Evolutionary conservation across 2,113 vertebrate genomes (phyloP).

Genomic region (Cynopterus brachyotis): DNA sequence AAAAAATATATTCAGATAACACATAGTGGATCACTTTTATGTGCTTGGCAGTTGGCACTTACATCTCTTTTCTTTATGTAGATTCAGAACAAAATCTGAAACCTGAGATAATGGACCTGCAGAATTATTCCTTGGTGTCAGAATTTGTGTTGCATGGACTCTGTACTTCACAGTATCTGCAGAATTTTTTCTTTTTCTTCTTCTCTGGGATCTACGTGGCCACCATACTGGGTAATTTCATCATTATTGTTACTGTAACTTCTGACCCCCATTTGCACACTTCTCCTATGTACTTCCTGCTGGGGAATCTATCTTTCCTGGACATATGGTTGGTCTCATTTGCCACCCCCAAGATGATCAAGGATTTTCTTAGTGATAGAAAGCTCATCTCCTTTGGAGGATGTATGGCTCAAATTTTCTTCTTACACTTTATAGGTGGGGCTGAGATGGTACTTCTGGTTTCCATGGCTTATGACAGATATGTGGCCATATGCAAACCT

Average conservation of each 20-base stretch:
- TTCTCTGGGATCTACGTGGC: slow-evolving; percentile 31
- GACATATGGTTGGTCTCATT: slow-evolving; percentile 63
- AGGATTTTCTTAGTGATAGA: slow-evolving; percentile 22
- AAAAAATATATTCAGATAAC: not conserved
- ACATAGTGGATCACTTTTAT: not conserved
- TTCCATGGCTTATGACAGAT: slow-evolving; percentile 71
- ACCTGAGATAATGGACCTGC: not conserved
- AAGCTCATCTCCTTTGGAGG: slow-evolving; percentile 65
- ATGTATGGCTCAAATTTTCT: slow-evolving; percentile 67
- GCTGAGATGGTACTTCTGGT: slow-evolving; percentile 67
- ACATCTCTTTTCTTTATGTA: not conserved
- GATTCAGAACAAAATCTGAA: not conserved
- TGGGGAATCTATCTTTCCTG: slow-evolving; percentile 62
- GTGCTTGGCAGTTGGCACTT: not conserved
- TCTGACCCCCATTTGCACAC: not conserved
- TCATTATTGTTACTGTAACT: slow-evolving; percentile 47
- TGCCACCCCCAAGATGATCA: slow-evolving; percentile 66
- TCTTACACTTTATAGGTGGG: slow-evolving; percentile 64
- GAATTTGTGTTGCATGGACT: slow-evolving; percentile 64
- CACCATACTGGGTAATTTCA: slow-evolving; percentile 43
- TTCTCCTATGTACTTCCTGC: slow-evolving; percentile 65
- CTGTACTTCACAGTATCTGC: slow-evolving; percentile 40
- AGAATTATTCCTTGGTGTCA: slow-evolving; percentile 60
- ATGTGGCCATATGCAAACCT: slow-evolving; percentile 68
- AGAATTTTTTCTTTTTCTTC: slow-evolving; percentile 43